phyloP scores from a whole-genome alignment of 2,888 invertebrate genomes.

The Listrodromus nycthemerus region DNA sequence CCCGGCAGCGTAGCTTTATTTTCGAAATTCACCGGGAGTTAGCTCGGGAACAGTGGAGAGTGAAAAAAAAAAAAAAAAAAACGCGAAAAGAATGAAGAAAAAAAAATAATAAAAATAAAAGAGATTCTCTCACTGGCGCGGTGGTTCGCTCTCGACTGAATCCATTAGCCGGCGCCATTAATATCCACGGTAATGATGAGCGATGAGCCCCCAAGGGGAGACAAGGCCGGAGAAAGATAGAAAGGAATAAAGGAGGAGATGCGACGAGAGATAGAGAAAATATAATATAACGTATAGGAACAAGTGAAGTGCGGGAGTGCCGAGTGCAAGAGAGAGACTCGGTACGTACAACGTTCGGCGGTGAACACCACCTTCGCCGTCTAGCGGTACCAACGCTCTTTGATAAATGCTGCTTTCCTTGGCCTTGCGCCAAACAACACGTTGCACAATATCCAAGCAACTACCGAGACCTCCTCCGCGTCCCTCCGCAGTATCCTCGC shows the following conservation, averaged over 20 bases:
- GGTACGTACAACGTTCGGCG: constrained; percentile 42
- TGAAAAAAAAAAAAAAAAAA: constrained; percentile 57
- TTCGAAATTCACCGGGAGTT: constrained; percentile 73
- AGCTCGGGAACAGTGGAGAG: constrained; percentile 26
- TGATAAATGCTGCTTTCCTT: constrained; percentile 80
- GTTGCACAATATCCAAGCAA: constrained; percentile 76
- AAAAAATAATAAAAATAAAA: constrained; percentile 29
- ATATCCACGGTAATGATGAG: constrained; percentile 81
- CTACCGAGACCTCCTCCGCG: constrained; percentile 4
- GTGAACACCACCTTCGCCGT: constrained; percentile 35
- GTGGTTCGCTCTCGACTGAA: constrained; percentile 75
- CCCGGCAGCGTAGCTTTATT: constrained; percentile 70
- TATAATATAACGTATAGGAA: constrained; percentile 55
- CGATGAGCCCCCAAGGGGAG: constrained; percentile 77
- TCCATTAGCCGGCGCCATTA: constrained; percentile 82
- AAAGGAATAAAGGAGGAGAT: constrained; percentile 37
- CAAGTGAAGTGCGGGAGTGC: neutral
- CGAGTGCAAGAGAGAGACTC: constrained; percentile 51
- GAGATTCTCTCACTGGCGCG: constrained; percentile 74
- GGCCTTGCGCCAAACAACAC: constrained; percentile 78
- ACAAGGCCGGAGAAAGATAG: constrained; percentile 53
- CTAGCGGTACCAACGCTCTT: constrained; percentile 69
- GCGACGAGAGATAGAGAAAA: constrained; percentile 53
- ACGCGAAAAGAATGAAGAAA: constrained; percentile 51
- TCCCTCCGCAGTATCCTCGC: constrained; percentile 25